Base-by-base conservation (phyloP, 2,888 invertebrate species). In the Cantharis rustica region DNA sequence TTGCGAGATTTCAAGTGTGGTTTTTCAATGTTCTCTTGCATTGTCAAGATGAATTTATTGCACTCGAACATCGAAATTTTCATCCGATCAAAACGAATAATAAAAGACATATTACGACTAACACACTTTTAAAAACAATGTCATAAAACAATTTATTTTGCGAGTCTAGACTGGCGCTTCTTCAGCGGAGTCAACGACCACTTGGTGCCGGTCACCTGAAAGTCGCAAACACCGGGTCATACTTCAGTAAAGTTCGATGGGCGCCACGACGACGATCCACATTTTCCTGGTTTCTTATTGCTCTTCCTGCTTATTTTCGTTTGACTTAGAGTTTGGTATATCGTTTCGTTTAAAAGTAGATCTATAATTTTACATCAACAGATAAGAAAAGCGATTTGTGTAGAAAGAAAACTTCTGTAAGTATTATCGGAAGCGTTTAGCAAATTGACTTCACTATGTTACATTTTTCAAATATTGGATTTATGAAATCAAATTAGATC, bases 141-240 rank as follows among this genome's bases (percentile, higher is more conserved):
- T 80, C 80, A 81, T 82, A 82, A 82, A 82, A 80, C 78, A 80
- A 78, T 81, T 82, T 81, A 80, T 81, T 81, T 81, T 80, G 77
- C 78, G 77, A 82, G 81, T 81, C 84, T 84, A 84, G 84, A 84
- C 84, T 80, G 81, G 80, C 81, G 81, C 81, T 82, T 82, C 82
- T 83, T 82, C 81, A 79, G 79, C 75, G 79, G 79, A 84, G 84
- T 84, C 84, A 84, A 84, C 81, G 83, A 84, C 83, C 82, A 82
- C 79, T 79, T 80, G 82, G 81, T 81, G 82, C 80, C 83, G 82
- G 83, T 83, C 83, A 84, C 84, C 84, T 84, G 83, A 83, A 83
- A 80, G 80, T 81, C 81, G 81, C 81, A 81, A 82, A 82, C 81
- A 82, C 80, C 80, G 81, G 80, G 78, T 80, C 80, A 80, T 80